Conservation (phyloP, 1,140 invertebrate genomes). For the Caenorhabditis elegans region WBcel235 BX284602.5:6934001-6934500, state of each 20-base stretch:
- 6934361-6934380: not conserved
- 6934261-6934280: not conserved
- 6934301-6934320: not conserved
- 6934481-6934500: not conserved
- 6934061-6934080: not conserved
- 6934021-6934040: no score
- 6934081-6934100: conserved; percentile 26
- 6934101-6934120: not conserved
- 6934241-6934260: not conserved
- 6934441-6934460: not conserved
- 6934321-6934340: not conserved
- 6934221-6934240: conserved; percentile 9
- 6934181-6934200: not conserved
- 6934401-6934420: not conserved
- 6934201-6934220: not conserved
- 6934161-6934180: not conserved
- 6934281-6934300: not conserved
- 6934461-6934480: not conserved
- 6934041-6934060: no score
- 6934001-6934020: no score
- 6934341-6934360: not conserved
- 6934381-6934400: not conserved
- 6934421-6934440: not conserved
- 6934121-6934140: not conserved
- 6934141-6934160: conserved; percentile 25